These are phyloP conservation scores for Poeciliopsis gracilis DNA, from an alignment of 2,797 vertebrate genomes.

Conservation along the genomic window DNA sequence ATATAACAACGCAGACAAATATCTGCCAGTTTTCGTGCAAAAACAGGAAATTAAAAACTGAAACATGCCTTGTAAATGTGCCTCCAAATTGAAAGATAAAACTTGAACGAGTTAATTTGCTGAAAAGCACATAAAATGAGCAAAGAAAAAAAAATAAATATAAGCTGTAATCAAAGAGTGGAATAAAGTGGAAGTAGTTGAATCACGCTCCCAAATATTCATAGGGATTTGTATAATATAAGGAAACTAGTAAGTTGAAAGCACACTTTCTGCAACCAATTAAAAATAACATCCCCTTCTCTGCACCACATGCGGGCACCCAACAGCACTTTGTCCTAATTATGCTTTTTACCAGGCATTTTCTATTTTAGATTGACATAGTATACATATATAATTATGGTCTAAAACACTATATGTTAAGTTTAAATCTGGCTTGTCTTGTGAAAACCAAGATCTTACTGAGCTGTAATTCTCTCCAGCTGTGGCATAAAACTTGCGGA, in stretches of 20 bases:
- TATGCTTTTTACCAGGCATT: constrained; percentile 68
- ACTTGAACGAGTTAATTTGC: neutral
- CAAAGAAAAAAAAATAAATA: neutral
- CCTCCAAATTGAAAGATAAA: constrained; percentile 25
- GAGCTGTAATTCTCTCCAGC: constrained; percentile 73
- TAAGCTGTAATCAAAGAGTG: neutral
- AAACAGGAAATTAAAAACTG: constrained; percentile 49
- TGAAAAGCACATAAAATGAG: neutral
- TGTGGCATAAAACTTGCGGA: constrained; percentile 61
- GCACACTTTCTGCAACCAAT: constrained; percentile 9
- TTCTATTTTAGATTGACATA: constrained; percentile 70
- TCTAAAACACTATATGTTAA: constrained; percentile 72
- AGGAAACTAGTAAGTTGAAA: constrained; percentile 17
- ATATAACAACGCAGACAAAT: constrained; percentile 29
- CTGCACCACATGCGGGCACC: constrained; percentile 35
- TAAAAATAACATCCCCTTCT: constrained; percentile 22
- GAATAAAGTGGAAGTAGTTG: neutral
- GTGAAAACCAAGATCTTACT: constrained; percentile 67
- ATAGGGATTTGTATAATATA: constrained; percentile 1
- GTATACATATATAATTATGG: constrained; percentile 77
- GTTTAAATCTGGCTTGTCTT: constrained; percentile 74
- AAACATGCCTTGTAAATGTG: constrained; percentile 19
- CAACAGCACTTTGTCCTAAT: constrained; percentile 63
- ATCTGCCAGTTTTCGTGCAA: constrained; percentile 26
- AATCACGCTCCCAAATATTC: constrained; percentile 2